These are phyloP conservation scores for Eufriesea mexicana DNA, from an alignment of 1,140 invertebrate genomes.

Conservation along the genomic window DNA sequence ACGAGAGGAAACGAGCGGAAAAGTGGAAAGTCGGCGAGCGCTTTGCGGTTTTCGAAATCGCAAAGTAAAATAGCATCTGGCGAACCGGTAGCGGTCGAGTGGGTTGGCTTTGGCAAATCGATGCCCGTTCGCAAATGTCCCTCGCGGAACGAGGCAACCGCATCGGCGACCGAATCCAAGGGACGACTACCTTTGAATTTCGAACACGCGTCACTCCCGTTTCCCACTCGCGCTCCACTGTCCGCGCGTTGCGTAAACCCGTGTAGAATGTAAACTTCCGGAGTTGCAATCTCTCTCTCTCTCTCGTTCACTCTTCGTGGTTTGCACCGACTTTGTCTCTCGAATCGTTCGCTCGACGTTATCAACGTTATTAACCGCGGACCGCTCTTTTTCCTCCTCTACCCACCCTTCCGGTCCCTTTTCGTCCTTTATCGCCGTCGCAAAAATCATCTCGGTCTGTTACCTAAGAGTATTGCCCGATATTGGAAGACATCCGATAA, in stretches of 20 bases:
- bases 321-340: too few relatives aligned
- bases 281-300: constrained; percentile 26
- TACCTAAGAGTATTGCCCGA: not conserved
- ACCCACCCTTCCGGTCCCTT: too few relatives aligned
- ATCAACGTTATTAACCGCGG: too few relatives aligned
- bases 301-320: too few relatives aligned
- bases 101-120: constrained; percentile 57
- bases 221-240: not conserved
- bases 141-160: constrained; percentile 51
- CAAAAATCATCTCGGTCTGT: not conserved
- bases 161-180: constrained; percentile 30
- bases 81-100: not conserved
- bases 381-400: too few relatives aligned
- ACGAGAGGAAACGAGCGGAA: constrained; percentile 18
- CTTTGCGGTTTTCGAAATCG: constrained; percentile 57
- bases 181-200: constrained; percentile 53
- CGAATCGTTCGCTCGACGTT: too few relatives aligned
- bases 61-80: constrained; percentile 55
- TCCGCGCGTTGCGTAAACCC: constrained; percentile 10
- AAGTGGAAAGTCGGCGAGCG: not conserved
- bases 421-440: not conserved
- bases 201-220: constrained; percentile 36
- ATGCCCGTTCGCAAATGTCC: constrained; percentile 47
- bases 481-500: constrained; percentile 37
- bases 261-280: constrained; percentile 51